Evolutionary conservation across 2,797 vertebrate genomes (phyloP).

Genomic region (Urocyon cinereoargenteus): DNA sequence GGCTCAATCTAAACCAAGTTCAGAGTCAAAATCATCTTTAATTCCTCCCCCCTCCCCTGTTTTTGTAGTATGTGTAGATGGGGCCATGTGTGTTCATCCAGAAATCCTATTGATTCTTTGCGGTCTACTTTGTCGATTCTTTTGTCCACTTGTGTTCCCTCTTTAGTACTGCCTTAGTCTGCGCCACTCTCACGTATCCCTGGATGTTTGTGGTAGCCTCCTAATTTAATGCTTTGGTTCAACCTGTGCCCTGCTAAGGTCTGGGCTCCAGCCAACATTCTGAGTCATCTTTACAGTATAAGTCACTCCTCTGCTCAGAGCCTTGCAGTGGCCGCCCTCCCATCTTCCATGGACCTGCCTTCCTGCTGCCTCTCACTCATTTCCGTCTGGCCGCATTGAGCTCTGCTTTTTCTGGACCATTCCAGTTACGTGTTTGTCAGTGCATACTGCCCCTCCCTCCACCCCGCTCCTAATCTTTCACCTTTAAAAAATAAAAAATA

Average conservation of each 20-base stretch:
- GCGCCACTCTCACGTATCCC: neutral
- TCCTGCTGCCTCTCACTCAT: neutral
- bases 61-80: neutral
- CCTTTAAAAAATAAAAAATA: neutral
- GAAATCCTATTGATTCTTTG: neutral
- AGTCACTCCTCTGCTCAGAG: neutral
- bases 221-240: neutral
- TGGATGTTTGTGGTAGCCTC: neutral
- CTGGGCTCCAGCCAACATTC: neutral
- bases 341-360: rapidly evolving
- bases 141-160: no score
- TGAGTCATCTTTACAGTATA: neutral
- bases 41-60: neutral
- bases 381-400: neutral
- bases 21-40: slow-evolving; percentile 46
- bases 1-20: slow-evolving; percentile 43
- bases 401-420: neutral
- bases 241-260: rapidly evolving
- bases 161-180: neutral
- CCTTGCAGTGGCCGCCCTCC: neutral
- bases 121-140: neutral
- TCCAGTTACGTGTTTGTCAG: neutral
- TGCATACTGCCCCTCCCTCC: neutral
- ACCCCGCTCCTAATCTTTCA: neutral
- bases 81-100: rapidly evolving